Conservation (phyloP, 2,113 vertebrate genomes). For the Platysternon megacephalum region DNA sequence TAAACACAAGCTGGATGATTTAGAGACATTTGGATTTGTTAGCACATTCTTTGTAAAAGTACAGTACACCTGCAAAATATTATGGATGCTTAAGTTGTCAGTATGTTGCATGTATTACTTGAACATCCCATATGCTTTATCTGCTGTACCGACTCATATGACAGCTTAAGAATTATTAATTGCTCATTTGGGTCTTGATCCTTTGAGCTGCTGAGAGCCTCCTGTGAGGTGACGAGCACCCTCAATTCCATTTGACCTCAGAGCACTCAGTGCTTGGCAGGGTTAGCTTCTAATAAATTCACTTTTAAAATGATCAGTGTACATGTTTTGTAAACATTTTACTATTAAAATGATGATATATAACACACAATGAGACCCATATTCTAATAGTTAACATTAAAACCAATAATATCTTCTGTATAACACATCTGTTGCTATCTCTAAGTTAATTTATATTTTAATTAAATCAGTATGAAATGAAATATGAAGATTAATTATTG, state of each 20-base stretch:
- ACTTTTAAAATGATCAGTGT: not conserved
- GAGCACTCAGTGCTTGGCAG: not conserved
- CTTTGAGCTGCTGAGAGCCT: constrained; percentile 2
- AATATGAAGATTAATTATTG: not conserved
- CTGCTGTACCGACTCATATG: constrained; percentile 3
- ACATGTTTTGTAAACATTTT: not conserved
- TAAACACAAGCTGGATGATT: constrained; percentile 6
- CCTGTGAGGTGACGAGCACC: not conserved
- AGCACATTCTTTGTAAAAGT: not conserved
- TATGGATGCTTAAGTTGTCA: constrained; percentile 6
- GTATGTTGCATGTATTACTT: not conserved
- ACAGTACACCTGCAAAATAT: not conserved
- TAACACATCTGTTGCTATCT: not conserved
- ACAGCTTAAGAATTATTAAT: constrained; percentile 22
- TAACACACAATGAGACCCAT: not conserved
- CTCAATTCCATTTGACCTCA: constrained; percentile 12
- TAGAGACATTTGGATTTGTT: constrained; percentile 10
- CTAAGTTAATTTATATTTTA: not conserved
- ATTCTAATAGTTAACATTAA: not conserved
- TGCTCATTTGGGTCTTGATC: constrained; percentile 14
- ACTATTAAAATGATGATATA: not conserved
- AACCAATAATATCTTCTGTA: not conserved
- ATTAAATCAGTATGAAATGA: not conserved
- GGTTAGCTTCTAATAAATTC: not conserved
- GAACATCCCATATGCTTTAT: constrained; percentile 2